Evolutionary conservation across 2,888 invertebrate genomes (phyloP), one percentile per base, ranked within the genome.

Genomic region (Ormyrus rosae): DNA sequence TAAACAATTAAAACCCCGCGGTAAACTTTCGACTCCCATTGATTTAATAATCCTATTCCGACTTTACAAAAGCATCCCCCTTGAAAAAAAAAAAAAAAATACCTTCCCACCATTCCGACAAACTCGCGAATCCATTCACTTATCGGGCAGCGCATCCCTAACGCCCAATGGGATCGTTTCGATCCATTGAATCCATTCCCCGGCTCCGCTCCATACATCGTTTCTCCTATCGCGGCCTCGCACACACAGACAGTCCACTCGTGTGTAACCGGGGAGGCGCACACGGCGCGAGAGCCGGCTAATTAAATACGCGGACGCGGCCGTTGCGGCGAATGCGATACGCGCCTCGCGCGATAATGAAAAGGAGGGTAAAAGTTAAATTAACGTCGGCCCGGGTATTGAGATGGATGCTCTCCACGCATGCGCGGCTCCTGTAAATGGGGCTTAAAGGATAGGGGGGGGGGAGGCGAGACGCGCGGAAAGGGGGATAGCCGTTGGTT

Each of bases 351-450:
- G 51, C 50, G 34, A 67, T 75, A 58, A 75, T 75, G 67, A 75
- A 73, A 65, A 65, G 69, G 69, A 50, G 7, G 55, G 70, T 76
- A 71, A 61, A 70, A 81, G 75, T 81, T 71, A 65, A 68, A 80
- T 58, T 68, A 72, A 67, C 67, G 55, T 48, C 19, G 34, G 34
- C 3, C 2, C 34, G 34, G 34, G 34, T 34, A 34, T 34, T 34
- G 34, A 34, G 34, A 34, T 34, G 34, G 34, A 34, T 34, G 34
- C 34, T 34, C 34, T 34, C 34, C 2, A 3, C 34, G 34, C 34
- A 34, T 34, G 34, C 34, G 34, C 34, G 34, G 34, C 34, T 34
- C 34, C 34, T 34, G 34, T 34, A 34, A 34, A 34, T 3, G 34
- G 34, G 34, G 34, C 34, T 34, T 3, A 34, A 34, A 34, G 34